Base-by-base conservation (phyloP, 2,797 vertebrate genomes). In the Fringilla coelebs region DNA sequence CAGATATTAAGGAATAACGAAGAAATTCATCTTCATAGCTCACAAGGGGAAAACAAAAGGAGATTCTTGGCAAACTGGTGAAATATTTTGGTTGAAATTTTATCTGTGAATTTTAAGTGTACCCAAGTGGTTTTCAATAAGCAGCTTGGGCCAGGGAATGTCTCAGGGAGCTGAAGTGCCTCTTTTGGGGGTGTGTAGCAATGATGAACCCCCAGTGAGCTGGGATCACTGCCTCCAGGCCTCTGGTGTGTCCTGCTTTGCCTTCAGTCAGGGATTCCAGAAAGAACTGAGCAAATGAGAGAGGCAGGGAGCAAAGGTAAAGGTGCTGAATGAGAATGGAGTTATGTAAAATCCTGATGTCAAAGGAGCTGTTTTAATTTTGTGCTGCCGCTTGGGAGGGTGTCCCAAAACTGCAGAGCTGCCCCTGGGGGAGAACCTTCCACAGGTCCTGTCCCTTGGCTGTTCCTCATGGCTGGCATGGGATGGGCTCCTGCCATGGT, bases 221-320 rank as follows among this genome's bases (percentile, higher is more conserved):
- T 13, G 45, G 61, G 52, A 15, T 32, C 61, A 22, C 26, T 26
- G 49, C 26, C 52, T 51, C 0, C 1, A 36, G 55, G 13, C 10
- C 55, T 40, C 49, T 0, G 1, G 21, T 13, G 60, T 32, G 4
- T 25, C 63, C 63, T 40, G 48, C 63, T 65, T 25, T 48, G 67
- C 60, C 54, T 65, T 75, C 2, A 17, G 22, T 36, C 28, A 9
- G 46, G 8, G 36, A 32, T 51, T 16, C 26, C 8, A 14, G 5
- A 58, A 38, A 17, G 32, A 54, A 4, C 6, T 0, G 1, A 41
- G 49, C 10, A 17, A 11, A 20, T 2, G 32, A 36, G 22, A 32
- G 31, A 21, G 34, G 25, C 41, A 19, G 54, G 54, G 58, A 51
- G 41, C 41, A 43, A 10, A 77, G 81, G 38, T 74, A 20, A 8